A percentile compares a stretch with the other conserved stretches of the same genome.
Evolutionary conservation across 1,140 invertebrate genomes (phyloP).

Genomic region (Caenorhabditis inopinata): DNA sequence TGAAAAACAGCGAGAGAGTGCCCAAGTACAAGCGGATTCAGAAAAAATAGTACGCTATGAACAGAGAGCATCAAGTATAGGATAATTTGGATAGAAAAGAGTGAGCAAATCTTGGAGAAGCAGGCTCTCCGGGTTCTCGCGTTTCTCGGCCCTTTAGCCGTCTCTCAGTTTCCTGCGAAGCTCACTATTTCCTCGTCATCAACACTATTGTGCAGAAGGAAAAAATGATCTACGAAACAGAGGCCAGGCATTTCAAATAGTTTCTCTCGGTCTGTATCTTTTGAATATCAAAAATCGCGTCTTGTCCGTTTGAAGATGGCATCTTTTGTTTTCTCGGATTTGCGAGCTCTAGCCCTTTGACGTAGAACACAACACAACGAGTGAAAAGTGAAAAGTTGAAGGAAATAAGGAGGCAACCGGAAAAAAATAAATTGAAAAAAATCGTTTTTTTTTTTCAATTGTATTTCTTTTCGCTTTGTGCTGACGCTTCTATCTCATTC

Average conservation of each 20-base stretch:
- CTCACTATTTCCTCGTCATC: constrained; percentile 1
- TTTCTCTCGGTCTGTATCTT: constrained; percentile 13
- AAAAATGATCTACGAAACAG: not conserved
- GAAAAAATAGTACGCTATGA: not conserved
- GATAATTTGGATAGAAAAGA: not conserved
- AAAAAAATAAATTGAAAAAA: not conserved
- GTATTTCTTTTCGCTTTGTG: not conserved
- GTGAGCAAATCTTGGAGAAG: not conserved
- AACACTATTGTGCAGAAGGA: not conserved
- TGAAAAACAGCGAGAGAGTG: constrained; percentile 22
- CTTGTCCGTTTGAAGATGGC: constrained; percentile 22
- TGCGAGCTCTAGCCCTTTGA: constrained; percentile 18
- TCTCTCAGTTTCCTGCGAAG: constrained; percentile 17
- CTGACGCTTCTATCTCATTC: not conserved
- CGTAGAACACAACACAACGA: not conserved
- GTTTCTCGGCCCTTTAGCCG: not conserved
- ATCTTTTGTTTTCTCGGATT: not conserved
- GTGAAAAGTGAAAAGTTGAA: not conserved
- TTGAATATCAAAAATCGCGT: not conserved
- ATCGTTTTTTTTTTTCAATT: not conserved
- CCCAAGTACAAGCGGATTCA: not conserved
- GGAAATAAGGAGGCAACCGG: not conserved
- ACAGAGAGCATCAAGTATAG: not conserved
- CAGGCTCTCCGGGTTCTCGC: not conserved
- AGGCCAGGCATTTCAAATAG: not conserved